Percentiles rank a stretch among this genome's conserved stretches.
Evolutionary conservation across 2,797 vertebrate species (phyloP).

Genomic region (Tauraco hartlaubi): DNA sequence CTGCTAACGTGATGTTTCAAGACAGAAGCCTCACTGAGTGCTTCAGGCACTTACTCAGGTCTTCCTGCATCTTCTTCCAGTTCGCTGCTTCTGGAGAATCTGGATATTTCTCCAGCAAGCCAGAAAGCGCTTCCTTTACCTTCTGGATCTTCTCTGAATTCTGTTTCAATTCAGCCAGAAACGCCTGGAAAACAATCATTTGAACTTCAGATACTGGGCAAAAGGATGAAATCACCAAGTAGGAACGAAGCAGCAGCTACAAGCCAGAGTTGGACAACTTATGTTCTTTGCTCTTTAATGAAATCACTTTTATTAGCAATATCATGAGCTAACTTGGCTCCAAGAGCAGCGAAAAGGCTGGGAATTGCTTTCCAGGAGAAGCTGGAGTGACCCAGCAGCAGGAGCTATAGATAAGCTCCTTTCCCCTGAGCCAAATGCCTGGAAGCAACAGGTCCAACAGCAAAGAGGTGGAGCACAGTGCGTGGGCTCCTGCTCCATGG

Average conservation of each 20-base stretch:
- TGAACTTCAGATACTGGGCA: background rate
- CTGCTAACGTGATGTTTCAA: background rate
- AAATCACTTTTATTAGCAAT: background rate
- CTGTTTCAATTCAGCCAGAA: conserved; percentile 92
- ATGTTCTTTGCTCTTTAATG: background rate
- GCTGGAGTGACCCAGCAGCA: background rate
- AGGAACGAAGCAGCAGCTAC: background rate
- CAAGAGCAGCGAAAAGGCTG: background rate
- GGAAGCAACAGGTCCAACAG: background rate
- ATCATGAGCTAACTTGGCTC: background rate
- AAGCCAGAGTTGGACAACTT: background rate
- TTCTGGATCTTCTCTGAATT: conserved; percentile 91
- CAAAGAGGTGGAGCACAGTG: background rate
- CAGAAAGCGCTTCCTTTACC: conserved; percentile 88
- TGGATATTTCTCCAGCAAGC: conserved; percentile 89
- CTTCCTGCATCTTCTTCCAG: conserved; percentile 93
- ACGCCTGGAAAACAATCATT: conserved; percentile 80
- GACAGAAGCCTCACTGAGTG: background rate
- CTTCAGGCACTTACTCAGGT: conserved; percentile 87
- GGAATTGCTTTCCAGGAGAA: conserved; percentile 1
- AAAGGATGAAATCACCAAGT: background rate
- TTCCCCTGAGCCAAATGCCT: background rate
- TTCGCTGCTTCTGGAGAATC: conserved; percentile 91
- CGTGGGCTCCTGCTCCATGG: background rate
- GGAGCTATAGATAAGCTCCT: background rate